Evolutionary conservation across 2,888 invertebrate genomes (phyloP).

Genomic region (Zonitis immaculata): DNA sequence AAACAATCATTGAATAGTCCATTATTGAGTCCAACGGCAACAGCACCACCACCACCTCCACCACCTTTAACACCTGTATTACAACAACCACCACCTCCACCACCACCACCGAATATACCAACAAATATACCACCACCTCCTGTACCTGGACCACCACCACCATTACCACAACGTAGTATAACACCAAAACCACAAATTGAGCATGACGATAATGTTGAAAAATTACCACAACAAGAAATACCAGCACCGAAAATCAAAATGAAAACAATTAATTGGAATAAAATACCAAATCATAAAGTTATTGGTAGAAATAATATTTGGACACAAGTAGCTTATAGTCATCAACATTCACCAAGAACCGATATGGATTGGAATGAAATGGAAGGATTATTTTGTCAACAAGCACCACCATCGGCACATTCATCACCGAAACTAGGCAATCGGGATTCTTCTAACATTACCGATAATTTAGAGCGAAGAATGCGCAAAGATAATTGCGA

Average conservation of each 20-base stretch:
- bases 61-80: conserved; percentile 41
- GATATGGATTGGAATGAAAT: conserved; percentile 91
- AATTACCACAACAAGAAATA: conserved; percentile 85
- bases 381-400: conserved; percentile 92
- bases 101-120: conserved; percentile 42
- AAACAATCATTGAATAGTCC: conserved; percentile 54
- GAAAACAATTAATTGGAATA: conserved; percentile 98
- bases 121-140: conserved; percentile 34
- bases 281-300: conserved; percentile 88
- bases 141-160: conserved; percentile 48
- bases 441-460: conserved; percentile 45
- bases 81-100: conserved; percentile 45
- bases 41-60: conserved; percentile 37
- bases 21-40: conserved; percentile 36
- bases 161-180: conserved; percentile 21
- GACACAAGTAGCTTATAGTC: conserved; percentile 81
- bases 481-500: conserved; percentile 77
- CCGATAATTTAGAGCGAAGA: conserved; percentile 53
- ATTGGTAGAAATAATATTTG: conserved; percentile 90
- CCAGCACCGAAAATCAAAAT: conserved; percentile 94
- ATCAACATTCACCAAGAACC: conserved; percentile 77
- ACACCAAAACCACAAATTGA: conserved; percentile 33
- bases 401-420: conserved; percentile 57
- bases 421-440: conserved; percentile 55
- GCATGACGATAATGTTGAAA: conserved; percentile 47